Percentiles rank a stretch among this genome's conserved stretches.
Conservation (phyloP, 2,888 invertebrate species). For the Cheiracanthium punctorium region DNA sequence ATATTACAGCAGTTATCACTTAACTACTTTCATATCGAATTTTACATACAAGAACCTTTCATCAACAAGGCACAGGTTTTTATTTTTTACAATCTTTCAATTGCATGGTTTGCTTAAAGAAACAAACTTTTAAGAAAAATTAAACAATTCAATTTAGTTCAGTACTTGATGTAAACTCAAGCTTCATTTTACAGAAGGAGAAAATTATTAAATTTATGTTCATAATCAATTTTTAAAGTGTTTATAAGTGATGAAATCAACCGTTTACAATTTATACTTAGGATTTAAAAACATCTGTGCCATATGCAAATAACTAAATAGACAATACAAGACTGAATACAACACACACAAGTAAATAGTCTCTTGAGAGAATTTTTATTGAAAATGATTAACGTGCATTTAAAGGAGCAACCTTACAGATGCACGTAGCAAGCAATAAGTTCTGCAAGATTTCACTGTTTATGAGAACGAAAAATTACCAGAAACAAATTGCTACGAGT, state of each 20-base stretch:
- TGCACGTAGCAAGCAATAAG: conserved; percentile 63
- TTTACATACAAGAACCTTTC: conserved; percentile 13
- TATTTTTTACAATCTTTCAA: conserved; percentile 1
- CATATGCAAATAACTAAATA: neutral
- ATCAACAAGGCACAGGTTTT: conserved; percentile 5
- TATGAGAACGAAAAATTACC: conserved; percentile 13
- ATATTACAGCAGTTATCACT: conserved; percentile 2
- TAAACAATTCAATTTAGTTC: neutral
- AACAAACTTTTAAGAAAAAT: neutral
- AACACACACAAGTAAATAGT: conserved; percentile 45
- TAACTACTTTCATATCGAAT: conserved; percentile 8
- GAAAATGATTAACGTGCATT: conserved; percentile 68
- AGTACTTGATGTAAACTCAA: too few relatives aligned
- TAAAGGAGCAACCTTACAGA: conserved; percentile 57
- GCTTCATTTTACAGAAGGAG: too few relatives aligned
- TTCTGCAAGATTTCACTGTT: conserved; percentile 53
- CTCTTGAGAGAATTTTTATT: conserved; percentile 64
- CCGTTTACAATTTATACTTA: neutral
- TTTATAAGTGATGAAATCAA: neutral
- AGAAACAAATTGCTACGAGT: conserved; percentile 21
- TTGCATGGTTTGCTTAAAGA: neutral
- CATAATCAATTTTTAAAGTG: neutral
- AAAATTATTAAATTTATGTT: neutral
- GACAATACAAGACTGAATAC: conserved; percentile 9
- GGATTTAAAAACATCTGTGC: conserved; percentile 23